Conservation (phyloP, 2,888 invertebrate genomes). For the Dichetophora obliterata region DNA sequence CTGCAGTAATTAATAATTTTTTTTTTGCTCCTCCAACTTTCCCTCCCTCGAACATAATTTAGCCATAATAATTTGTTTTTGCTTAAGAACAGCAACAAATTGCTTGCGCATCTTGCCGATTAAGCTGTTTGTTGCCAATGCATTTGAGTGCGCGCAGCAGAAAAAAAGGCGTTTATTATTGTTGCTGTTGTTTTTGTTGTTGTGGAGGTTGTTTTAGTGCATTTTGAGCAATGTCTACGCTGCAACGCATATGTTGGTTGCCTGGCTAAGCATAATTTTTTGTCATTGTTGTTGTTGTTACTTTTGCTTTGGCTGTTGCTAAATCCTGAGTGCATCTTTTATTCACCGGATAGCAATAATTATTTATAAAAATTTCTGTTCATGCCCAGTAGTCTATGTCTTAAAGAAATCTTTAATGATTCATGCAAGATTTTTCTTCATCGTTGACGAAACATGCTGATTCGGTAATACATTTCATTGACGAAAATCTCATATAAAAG, state of each 20-base stretch:
- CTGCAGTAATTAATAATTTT: constrained; percentile 53
- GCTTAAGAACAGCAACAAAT: not conserved
- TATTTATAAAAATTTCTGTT: not conserved
- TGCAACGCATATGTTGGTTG: constrained; percentile 19
- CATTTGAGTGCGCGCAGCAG: not conserved
- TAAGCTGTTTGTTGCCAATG: constrained; percentile 13
- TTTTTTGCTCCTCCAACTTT: not conserved
- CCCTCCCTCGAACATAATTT: constrained; percentile 47
- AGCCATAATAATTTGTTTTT: constrained; percentile 51
- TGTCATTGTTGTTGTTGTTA: not conserved
- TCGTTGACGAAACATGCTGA: too few relatives aligned
- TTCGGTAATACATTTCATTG: too few relatives aligned
- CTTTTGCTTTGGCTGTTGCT: not conserved
- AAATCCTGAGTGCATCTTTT: not conserved
- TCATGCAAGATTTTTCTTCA: too few relatives aligned
- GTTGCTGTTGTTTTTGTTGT: constrained; percentile 5
- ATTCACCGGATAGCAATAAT: not conserved
- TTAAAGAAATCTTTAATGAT: too few relatives aligned
- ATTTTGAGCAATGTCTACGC: constrained; percentile 15
- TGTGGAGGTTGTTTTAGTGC: not conserved
- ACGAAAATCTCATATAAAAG: too few relatives aligned
- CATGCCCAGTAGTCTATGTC: too few relatives aligned
- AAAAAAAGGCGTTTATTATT: constrained; percentile 16
- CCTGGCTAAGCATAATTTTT: not conserved
- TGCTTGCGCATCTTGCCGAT: constrained; percentile 12